These are phyloP conservation scores for Barypeithes pellucidus DNA, from an alignment of 2,888 invertebrate genomes.

Conservation along the genomic window DNA sequence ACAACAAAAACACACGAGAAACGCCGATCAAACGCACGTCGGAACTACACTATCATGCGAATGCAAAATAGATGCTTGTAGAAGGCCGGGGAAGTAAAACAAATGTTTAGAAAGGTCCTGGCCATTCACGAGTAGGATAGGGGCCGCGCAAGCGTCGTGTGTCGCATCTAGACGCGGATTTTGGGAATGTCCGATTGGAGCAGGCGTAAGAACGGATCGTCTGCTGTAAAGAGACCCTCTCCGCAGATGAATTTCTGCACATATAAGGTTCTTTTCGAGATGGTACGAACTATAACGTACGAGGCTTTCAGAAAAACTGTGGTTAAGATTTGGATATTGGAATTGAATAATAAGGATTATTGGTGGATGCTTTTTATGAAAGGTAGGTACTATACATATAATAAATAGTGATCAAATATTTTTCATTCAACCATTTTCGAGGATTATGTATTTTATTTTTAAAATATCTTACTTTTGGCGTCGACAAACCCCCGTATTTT, in stretches of 20 bases:
- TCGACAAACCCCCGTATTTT: no score
- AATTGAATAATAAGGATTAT: neutral
- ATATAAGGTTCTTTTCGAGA: neutral
- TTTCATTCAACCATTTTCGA: no score
- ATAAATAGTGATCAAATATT: no score
- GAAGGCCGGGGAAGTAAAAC: slow-evolving; percentile 39
- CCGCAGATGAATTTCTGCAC: neutral
- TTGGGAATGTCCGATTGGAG: neutral
- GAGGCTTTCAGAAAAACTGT: neutral
- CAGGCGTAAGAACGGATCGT: neutral
- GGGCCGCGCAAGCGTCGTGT: slow-evolving; percentile 8
- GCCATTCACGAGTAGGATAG: slow-evolving; percentile 30
- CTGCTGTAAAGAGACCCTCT: neutral
- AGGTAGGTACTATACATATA: no score
- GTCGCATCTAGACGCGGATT: slow-evolving; percentile 14
- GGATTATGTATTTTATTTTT: no score
- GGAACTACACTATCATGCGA: slow-evolving; percentile 45
- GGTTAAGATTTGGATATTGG: neutral
- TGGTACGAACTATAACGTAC: neutral
- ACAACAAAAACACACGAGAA: slow-evolving; percentile 35
- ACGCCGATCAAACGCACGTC: slow-evolving; percentile 27
- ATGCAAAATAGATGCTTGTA: slow-evolving; percentile 41
- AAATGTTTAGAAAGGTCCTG: slow-evolving; percentile 30
- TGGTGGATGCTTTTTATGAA: no score
- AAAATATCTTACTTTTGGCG: no score